Conservation (phyloP, 2,888 invertebrate genomes). For the Ophion slaviceki region DNA sequence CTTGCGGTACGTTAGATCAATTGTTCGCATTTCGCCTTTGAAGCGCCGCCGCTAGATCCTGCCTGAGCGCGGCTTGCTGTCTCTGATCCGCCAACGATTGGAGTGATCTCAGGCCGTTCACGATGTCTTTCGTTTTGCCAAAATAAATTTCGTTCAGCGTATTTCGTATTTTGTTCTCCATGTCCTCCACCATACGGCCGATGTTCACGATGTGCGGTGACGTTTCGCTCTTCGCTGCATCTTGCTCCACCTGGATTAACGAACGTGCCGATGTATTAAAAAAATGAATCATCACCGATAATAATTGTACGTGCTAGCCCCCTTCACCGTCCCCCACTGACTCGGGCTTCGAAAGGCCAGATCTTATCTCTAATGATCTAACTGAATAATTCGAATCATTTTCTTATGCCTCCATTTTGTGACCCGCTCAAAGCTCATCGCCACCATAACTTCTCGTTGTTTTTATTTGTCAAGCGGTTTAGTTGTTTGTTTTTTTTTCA, state of each 20-base stretch:
- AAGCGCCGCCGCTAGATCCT: constrained; percentile 93
- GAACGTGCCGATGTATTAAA: neutral
- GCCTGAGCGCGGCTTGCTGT: constrained; percentile 93
- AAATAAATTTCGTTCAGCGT: constrained; percentile 99
- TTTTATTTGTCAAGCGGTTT: too few species aligned
- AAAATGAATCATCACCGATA: neutral
- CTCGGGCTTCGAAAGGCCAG: too few species aligned
- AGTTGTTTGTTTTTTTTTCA: too few species aligned
- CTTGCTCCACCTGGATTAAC: constrained; percentile 91
- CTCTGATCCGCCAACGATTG: constrained; percentile 93
- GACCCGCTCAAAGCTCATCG: too few species aligned
- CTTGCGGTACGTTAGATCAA: constrained; percentile 79
- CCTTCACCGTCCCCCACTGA: too few species aligned
- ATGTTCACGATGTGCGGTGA: constrained; percentile 99
- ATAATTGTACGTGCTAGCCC: neutral
- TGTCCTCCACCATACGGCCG: constrained; percentile 99
- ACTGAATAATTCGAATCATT: too few species aligned
- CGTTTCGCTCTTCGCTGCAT: constrained; percentile 94
- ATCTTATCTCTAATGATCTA: too few species aligned
- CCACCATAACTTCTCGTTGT: too few species aligned
- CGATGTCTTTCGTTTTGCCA: constrained; percentile 99
- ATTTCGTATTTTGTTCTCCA: constrained; percentile 99
- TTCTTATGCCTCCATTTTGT: too few species aligned
- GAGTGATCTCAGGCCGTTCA: constrained; percentile 94
- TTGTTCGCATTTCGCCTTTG: constrained; percentile 91